Base-by-base conservation (phyloP, 2,888 invertebrate species). In the Strigamia crassipes region DNA sequence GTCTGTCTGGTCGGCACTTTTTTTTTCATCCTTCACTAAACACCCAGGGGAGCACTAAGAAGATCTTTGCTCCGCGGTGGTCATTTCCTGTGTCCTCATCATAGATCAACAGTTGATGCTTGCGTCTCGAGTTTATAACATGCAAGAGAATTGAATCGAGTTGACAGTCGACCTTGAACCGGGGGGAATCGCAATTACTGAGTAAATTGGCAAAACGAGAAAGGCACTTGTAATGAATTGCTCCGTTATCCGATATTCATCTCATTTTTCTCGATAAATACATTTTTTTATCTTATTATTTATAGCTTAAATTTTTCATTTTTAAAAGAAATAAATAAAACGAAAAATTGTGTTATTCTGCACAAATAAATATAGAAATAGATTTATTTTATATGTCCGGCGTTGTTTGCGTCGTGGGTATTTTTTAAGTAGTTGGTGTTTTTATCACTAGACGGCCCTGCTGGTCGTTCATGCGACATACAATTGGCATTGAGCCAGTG, bases 81-180 rank as follows among this genome's bases (percentile, higher is more conserved):
- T 73, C 73, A 73, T 73, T 73, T 73, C 73, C 73, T 73, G 73
- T 73, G 73, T 73, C 73, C 73, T 73, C 73, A 73, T 73, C 73
- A 73, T 73, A 73, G 73, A 73, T 73, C 73, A 73, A 73, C 73
- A 73, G 73, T 73, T 73, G 73, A 73, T 73, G 73, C 73, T 73
- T 73, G 12, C 73, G 73, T 73, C 73, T 73, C 73, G 73, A 73
- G 73, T 73, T 73, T 73, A 73, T 73, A 73, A 73, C 73, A 73
- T 73, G 73, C 73, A 73, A 73, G 73, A 73, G 73, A 73, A 73
- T 73, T 73, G 73, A 73, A 73, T 73, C 73, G 73, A 73, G 27
- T 73, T 31, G 73, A 73, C 73, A 73, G 73, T 73, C 73, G 73
- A 73, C 73, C 73, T 73, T 73, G 73, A 73, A 73, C 73, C 73